Evolutionary conservation across 2,113 vertebrate species (phyloP), one percentile per base, ranked within the genome.

Genomic region (Stegostoma tigrinum): DNA sequence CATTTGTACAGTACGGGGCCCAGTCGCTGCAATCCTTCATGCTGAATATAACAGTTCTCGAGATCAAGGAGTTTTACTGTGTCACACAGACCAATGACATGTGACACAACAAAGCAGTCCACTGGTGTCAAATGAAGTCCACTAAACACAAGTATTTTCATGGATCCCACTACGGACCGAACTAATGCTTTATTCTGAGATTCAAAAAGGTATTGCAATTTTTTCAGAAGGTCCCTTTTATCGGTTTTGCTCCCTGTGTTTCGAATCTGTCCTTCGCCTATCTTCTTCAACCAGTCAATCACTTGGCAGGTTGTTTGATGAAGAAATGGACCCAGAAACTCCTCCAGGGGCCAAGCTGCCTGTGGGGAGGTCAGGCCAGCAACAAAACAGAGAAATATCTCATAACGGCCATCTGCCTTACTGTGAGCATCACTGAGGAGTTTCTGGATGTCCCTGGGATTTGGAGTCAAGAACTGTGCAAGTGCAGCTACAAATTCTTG

Each of bases 401-500:
- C 24, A 55, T 34, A 89, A 14, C 48, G 52, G 10, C 86, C 86
- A 30, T 55, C 86, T 55, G 27, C 27, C 24, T 30, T 61, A 27
- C 86, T 30, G 48, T 30, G 48, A 27, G 52, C 48, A 34, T 34
- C 48, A 34, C 10, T 55, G 12, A 90, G 86, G 52, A 90, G 48
- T 55, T 90, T 61, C 52, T 8, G 52, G 24, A 61, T 34, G 4
- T 61, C 86, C 52, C 27, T 14, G 6, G 48, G 86, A 12, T 61
- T 2, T 15, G 86, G 48, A 34, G 86, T 55, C 61, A 97, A 48
- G 96, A 97, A 97, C 95, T 97, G 97, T 42, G 96, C 96, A 0
- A 96, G n/a, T 0, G 97, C 98, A 94, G 96, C 87, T 52, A 98
- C 30, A 93, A 98, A 98, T 95, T 98, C 97, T 96, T 97, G 97